Evolutionary conservation across 1,140 invertebrate genomes (phyloP).

Genomic region (Pogonognathellus flavescens): DNA sequence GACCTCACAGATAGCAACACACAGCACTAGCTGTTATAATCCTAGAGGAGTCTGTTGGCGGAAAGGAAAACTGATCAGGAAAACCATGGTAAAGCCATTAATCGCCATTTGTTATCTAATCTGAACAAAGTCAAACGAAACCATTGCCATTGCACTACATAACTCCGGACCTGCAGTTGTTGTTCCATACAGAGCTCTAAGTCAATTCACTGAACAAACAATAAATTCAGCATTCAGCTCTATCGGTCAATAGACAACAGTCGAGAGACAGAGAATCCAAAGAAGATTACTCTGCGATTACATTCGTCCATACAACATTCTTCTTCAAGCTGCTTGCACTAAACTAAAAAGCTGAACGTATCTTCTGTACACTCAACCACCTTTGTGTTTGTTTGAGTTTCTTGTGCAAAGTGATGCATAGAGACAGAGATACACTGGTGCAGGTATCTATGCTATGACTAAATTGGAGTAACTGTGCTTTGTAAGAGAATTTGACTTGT

Average conservation of each 20-base stretch:
- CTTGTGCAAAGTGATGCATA: not conserved
- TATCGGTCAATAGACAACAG: not conserved
- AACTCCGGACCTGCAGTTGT: too few species aligned
- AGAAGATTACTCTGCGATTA: conserved; percentile 26
- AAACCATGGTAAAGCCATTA: not conserved
- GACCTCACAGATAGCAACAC: not conserved
- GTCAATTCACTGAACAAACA: not conserved
- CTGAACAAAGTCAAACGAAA: not conserved
- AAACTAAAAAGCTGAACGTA: too few species aligned
- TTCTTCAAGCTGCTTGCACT: not conserved
- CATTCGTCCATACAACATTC: not conserved
- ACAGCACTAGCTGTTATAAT: too few species aligned
- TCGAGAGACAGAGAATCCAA: not conserved
- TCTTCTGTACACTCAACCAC: not conserved
- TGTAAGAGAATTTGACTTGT: not conserved
- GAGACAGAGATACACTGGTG: too few species aligned
- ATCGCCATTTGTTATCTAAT: conserved; percentile 8
- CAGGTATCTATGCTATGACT: too few species aligned
- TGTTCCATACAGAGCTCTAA: not conserved
- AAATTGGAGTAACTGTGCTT: too few species aligned
- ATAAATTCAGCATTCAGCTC: not conserved
- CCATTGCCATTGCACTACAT: too few species aligned
- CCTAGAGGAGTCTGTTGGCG: not conserved
- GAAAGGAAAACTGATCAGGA: conserved; percentile 11
- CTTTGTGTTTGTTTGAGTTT: not conserved